Evolutionary conservation across 2,797 vertebrate genomes (phyloP), one percentile per base, ranked within the genome.

Genomic region (Gymnothorax javanicus): DNA sequence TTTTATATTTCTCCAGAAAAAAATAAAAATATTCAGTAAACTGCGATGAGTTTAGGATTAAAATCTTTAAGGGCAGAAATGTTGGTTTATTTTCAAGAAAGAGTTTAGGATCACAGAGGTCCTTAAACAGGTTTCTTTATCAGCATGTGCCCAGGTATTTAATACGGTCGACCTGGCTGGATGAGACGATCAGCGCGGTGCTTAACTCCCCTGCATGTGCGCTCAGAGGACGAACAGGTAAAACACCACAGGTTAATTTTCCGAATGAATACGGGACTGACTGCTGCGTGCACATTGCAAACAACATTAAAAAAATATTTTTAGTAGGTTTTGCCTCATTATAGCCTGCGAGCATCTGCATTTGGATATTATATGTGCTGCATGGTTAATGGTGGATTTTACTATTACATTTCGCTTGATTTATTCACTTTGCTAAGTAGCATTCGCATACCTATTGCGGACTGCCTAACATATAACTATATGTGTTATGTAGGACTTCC

Each of bases 101-200:
- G 25, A n/a, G 13, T 15, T 4, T 27, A 71, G 64, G 64, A n/a
- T 8, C 64, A 69, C 5, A 77, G n/a, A 9, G 88, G 23, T 92
- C 82, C 91, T 84, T 0, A n/a, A 85, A 8, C 73, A 8, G 62
- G 59, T 7, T 85, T 27, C 0, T 13, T 87, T 91, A 83, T 0
- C 87, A 99, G 99, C 91, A 96, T 0, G 95, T 97, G 82, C 98
- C 98, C 0, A 95, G 96, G 75, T 96, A 96, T 90, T 91, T 98
- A 88, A 94, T 97, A 91, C 95, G 94, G 91, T 97, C 98, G 27
- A 97, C 97, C 59, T 96, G 98, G 95, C 93, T 99, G 88, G 98
- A 99, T 88, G 98, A 98, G 87, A 97, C 98, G 2, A 99, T 99
- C n/a, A 98, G 99, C 86, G 96, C 98, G 0, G 98, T 99, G 52